These are phyloP conservation scores for Lomographa bimaculata DNA, from an alignment of 2,888 invertebrate species.

Conservation along the genomic window DNA sequence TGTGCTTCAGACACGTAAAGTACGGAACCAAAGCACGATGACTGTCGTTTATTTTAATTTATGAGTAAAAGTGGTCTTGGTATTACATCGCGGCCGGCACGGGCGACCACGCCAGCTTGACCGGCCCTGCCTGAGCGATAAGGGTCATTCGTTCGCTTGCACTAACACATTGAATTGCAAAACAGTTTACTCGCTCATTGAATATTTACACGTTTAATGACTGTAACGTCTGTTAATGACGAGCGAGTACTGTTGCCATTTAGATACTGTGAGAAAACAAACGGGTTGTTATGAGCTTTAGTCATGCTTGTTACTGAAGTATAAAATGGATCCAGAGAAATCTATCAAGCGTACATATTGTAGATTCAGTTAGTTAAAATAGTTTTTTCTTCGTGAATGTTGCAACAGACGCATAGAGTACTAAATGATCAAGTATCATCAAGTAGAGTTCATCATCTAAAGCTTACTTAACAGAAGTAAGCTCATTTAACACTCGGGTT, in stretches of 20 bases:
- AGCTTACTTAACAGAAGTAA: conserved; percentile 44
- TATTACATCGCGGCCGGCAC: conserved; percentile 18
- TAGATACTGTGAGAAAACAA: conserved; percentile 54
- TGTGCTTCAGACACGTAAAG: conserved; percentile 30
- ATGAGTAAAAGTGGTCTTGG: conserved; percentile 38
- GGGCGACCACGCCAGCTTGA: conserved; percentile 35
- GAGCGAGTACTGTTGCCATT: conserved; percentile 60
- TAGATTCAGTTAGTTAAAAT: too few species aligned
- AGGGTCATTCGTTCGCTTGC: conserved; percentile 67
- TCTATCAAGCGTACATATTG: too few species aligned
- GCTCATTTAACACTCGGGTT: conserved; percentile 49
- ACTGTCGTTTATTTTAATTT: conserved; percentile 43
- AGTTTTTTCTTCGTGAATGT: too few species aligned
- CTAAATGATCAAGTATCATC: too few species aligned
- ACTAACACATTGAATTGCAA: conserved; percentile 69
- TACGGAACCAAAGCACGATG: conserved; percentile 38
- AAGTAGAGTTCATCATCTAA: conserved; percentile 34
- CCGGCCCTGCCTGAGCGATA: conserved; percentile 44
- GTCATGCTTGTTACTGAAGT: conserved; percentile 8
- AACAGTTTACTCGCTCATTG: conserved; percentile 61
- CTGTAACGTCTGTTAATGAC: conserved; percentile 59
- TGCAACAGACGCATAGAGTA: neutral
- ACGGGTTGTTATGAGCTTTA: conserved; percentile 38
- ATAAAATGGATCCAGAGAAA: too few species aligned
- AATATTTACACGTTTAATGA: conserved; percentile 72